phyloP scores from a whole-genome alignment of 2,113 vertebrate species.

The Heterochromis multidens region DNA sequence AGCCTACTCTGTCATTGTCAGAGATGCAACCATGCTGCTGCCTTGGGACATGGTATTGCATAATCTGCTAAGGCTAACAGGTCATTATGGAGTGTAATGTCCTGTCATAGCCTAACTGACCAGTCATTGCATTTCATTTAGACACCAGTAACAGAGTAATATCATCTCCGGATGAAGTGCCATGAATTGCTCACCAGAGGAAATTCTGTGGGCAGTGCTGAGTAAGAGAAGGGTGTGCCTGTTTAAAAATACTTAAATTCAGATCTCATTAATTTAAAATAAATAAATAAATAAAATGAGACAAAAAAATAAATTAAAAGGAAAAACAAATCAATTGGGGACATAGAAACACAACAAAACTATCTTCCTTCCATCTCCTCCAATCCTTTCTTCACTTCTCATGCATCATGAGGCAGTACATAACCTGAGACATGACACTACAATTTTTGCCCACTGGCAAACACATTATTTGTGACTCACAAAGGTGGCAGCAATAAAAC shows the following conservation, averaged over 20 bases:
- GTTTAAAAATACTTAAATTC: neutral
- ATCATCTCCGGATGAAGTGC: neutral
- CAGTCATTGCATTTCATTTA: slow-evolving; percentile 29
- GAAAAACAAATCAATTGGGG: neutral
- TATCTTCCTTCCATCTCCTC: neutral
- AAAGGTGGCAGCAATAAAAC: neutral
- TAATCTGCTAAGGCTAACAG: slow-evolving; percentile 57
- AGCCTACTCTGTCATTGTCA: slow-evolving; percentile 47
- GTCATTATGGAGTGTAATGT: slow-evolving; percentile 46
- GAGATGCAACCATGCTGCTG: slow-evolving; percentile 7
- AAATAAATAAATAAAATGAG: neutral
- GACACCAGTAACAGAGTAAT: neutral
- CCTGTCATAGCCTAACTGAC: slow-evolving; percentile 28
- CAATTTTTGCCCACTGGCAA: neutral
- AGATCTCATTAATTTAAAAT: neutral
- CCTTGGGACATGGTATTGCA: slow-evolving; percentile 17
- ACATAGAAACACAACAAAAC: neutral
- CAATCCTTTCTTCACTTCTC: neutral
- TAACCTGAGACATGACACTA: neutral
- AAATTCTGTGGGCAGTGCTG: neutral
- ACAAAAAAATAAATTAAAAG: neutral
- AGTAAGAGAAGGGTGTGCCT: neutral
- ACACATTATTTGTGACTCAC: neutral
- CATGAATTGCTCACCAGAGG: neutral
- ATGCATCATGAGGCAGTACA: neutral